phyloP scores from a whole-genome alignment of 92 coral and sea anemone genomes.

The Chrysogorgia sp. region DNA sequence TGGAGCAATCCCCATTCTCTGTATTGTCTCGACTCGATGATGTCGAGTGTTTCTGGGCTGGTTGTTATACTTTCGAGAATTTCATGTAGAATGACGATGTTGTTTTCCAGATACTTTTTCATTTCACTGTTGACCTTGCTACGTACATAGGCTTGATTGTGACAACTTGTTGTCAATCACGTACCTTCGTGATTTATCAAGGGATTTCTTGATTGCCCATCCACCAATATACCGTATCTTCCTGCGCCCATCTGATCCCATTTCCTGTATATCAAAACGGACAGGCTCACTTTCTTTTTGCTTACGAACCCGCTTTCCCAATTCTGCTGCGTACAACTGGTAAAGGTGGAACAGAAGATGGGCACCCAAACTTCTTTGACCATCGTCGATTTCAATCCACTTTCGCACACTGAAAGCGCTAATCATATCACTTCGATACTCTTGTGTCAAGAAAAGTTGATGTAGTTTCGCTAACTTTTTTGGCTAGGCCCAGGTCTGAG shows the following conservation, averaged over 20 bases:
- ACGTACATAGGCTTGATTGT: background rate
- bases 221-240: slow-evolving; percentile 8
- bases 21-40: slow-evolving; percentile 19
- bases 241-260: background rate
- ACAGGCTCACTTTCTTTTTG: slow-evolving; percentile 18
- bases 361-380: slow-evolving; percentile 1
- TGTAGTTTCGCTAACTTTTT: slow-evolving; percentile 17
- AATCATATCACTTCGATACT: slow-evolving; percentile 26
- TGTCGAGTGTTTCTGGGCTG: background rate
- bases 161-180: background rate
- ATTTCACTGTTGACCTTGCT: background rate
- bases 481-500: too few relatives aligned
- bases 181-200: background rate
- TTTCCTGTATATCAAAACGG: background rate
- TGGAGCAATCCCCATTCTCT: slow-evolving; percentile 11
- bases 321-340: background rate
- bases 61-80: background rate
- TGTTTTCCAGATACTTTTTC: slow-evolving; percentile 7
- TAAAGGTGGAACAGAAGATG: background rate
- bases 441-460: too few relatives aligned
- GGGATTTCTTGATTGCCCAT: background rate
- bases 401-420: background rate
- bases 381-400: background rate
- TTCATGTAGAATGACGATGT: background rate
- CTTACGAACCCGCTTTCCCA: background rate